Conservation (phyloP, 2,113 vertebrate species). For the Psettodes erumei region DNA sequence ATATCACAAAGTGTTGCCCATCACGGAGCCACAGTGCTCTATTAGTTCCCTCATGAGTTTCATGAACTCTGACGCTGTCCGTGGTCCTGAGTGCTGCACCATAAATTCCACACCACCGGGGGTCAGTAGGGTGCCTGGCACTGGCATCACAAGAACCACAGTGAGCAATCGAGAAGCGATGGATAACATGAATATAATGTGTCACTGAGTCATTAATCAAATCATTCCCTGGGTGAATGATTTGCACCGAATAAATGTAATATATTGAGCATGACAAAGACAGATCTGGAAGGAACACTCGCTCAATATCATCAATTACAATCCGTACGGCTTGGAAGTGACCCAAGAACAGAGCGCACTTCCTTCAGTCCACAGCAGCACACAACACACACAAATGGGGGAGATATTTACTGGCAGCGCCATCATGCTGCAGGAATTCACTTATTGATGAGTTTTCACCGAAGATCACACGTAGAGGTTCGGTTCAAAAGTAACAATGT, state of each 20-base stretch:
- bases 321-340: slow-evolving; percentile 67
- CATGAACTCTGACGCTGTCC: slow-evolving; percentile 63
- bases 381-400: not conserved
- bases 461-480: not conserved
- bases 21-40: slow-evolving; percentile 4
- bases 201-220: slow-evolving; percentile 81
- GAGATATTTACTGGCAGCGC: slow-evolving; percentile 18
- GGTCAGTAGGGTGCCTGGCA: slow-evolving; percentile 73
- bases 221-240: slow-evolving; percentile 74
- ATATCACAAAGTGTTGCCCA: slow-evolving; percentile 28
- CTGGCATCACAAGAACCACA: slow-evolving; percentile 16
- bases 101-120: slow-evolving; percentile 63
- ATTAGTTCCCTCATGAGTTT: slow-evolving; percentile 33
- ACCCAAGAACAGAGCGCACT: slow-evolving; percentile 67
- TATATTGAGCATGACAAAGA: slow-evolving; percentile 83
- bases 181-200: slow-evolving; percentile 72
- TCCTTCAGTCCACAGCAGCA: slow-evolving; percentile 32
- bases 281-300: slow-evolving; percentile 73
- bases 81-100: slow-evolving; percentile 62
- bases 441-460: slow-evolving; percentile 22
- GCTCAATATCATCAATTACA: slow-evolving; percentile 80
- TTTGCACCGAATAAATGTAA: slow-evolving; percentile 81
- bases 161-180: slow-evolving; percentile 52
- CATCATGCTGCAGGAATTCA: slow-evolving; percentile 14
- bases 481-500: not conserved